Conservation (phyloP, 2,888 invertebrate species). For the Ophion ellenae region DNA sequence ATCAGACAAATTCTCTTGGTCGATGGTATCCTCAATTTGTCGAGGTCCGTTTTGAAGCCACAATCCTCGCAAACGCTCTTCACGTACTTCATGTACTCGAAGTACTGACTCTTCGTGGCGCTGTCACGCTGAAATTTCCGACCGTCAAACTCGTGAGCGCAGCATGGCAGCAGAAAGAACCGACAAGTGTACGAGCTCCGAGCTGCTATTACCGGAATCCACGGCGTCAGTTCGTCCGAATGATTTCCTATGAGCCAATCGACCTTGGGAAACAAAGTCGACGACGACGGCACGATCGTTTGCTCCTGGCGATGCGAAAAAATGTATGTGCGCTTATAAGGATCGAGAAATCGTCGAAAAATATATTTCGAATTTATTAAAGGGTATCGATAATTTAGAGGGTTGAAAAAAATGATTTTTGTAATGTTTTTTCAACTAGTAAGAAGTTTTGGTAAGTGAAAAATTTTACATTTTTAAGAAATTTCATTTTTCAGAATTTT, state of each 20-base stretch:
- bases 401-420: neutral
- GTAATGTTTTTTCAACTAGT: neutral
- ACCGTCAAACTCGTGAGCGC: conserved; percentile 95
- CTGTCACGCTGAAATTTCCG: conserved; percentile 91
- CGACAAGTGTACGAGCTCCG: conserved; percentile 90
- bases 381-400: neutral
- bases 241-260: conserved; percentile 99
- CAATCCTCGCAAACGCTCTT: conserved; percentile 87
- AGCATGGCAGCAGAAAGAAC: conserved; percentile 97
- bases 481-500: no score
- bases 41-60: conserved; percentile 90
- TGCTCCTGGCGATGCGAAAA: conserved; percentile 85
- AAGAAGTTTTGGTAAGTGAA: no score
- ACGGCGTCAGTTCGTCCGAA: conserved; percentile 99
- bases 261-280: conserved; percentile 88
- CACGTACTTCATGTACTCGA: conserved; percentile 89
- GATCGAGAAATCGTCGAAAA: neutral
- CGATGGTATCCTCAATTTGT: conserved; percentile 97
- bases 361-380: neutral
- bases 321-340: neutral
- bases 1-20: conserved; percentile 95
- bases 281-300: conserved; percentile 89
- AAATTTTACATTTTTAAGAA: no score
- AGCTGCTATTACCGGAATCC: conserved; percentile 97
- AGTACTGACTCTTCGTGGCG: conserved; percentile 91